phyloP scores from a whole-genome alignment of 2,888 invertebrate species.

The Lomographa bimaculata region DNA sequence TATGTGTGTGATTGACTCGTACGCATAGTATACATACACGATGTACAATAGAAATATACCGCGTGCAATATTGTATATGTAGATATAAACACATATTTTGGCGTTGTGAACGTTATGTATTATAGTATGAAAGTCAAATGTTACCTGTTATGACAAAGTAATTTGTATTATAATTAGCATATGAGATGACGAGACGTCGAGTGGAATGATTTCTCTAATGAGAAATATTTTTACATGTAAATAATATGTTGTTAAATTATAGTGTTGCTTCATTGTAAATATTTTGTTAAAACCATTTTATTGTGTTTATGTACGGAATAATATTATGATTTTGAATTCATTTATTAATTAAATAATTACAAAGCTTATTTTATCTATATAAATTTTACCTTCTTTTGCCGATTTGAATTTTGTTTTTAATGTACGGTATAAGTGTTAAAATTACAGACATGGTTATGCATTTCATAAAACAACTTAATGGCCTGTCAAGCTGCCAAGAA shows the following conservation, averaged over 20 bases:
- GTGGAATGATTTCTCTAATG: slow-evolving; percentile 55
- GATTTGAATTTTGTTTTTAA: slow-evolving; percentile 31
- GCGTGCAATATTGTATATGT: slow-evolving; percentile 82
- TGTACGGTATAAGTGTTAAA: slow-evolving; percentile 32
- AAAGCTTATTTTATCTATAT: slow-evolving; percentile 52
- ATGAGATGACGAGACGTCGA: slow-evolving; percentile 54
- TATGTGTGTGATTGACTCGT: slow-evolving; percentile 53
- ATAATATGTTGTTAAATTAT: slow-evolving; percentile 80
- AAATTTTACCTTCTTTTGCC: slow-evolving; percentile 41
- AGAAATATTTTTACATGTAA: slow-evolving; percentile 67
- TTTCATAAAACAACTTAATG: slow-evolving; percentile 1
- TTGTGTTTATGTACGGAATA: slow-evolving; percentile 68
- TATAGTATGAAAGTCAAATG: slow-evolving; percentile 82
- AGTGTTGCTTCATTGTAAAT: slow-evolving; percentile 80
- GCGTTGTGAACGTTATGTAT: slow-evolving; percentile 83
- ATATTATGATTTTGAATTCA: slow-evolving; percentile 52
- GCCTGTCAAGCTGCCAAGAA: not conserved
- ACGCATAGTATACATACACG: slow-evolving; percentile 62
- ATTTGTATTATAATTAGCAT: slow-evolving; percentile 73
- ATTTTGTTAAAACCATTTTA: slow-evolving; percentile 70
- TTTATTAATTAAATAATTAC: slow-evolving; percentile 58
- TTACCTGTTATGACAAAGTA: slow-evolving; percentile 83
- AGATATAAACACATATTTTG: slow-evolving; percentile 67
- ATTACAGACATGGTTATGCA: slow-evolving; percentile 38
- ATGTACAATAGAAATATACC: slow-evolving; percentile 74